Conservation (phyloP, 1,140 invertebrate genomes). For the Olivierus martensii region DNA sequence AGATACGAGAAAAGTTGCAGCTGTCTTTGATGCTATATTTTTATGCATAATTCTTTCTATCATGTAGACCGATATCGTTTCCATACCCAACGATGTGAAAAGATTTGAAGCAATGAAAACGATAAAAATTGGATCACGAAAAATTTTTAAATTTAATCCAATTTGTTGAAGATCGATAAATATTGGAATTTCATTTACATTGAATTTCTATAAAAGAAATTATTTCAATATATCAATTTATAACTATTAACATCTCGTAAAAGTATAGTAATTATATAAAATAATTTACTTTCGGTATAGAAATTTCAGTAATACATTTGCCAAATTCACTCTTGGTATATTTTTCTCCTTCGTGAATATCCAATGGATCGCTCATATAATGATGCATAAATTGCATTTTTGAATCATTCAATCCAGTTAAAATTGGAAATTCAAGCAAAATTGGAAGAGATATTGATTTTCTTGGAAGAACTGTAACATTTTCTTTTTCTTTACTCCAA, state of each 20-base stretch:
- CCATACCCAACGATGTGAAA: slow-evolving; percentile 89
- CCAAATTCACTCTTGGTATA: too few species aligned
- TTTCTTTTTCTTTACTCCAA: background rate
- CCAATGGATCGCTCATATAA: slow-evolving; percentile 70
- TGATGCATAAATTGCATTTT: slow-evolving; percentile 21
- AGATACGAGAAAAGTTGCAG: slow-evolving; percentile 51
- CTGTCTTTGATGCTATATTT: slow-evolving; percentile 36
- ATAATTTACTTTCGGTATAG: too few species aligned
- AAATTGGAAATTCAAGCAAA: too few species aligned
- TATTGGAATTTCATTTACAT: slow-evolving; percentile 24
- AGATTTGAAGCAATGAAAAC: slow-evolving; percentile 88
- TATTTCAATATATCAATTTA: slow-evolving; percentile 17
- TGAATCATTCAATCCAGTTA: too few species aligned
- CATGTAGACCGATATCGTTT: slow-evolving; percentile 79
- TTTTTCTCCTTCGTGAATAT: slow-evolving; percentile 33
- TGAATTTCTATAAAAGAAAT: slow-evolving; percentile 16
- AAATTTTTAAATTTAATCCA: slow-evolving; percentile 64
- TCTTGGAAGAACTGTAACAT: background rate
- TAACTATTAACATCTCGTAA: slow-evolving; percentile 33
- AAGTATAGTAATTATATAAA: too few species aligned
- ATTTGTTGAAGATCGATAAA: slow-evolving; percentile 53
- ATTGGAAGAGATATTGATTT: background rate
- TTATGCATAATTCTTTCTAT: slow-evolving; percentile 47
- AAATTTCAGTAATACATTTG: too few species aligned
- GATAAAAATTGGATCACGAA: slow-evolving; percentile 75